These are phyloP conservation scores for Hippoglossus hippoglossus DNA, from an alignment of 2,797 vertebrate species.

Conservation along the genomic window DNA sequence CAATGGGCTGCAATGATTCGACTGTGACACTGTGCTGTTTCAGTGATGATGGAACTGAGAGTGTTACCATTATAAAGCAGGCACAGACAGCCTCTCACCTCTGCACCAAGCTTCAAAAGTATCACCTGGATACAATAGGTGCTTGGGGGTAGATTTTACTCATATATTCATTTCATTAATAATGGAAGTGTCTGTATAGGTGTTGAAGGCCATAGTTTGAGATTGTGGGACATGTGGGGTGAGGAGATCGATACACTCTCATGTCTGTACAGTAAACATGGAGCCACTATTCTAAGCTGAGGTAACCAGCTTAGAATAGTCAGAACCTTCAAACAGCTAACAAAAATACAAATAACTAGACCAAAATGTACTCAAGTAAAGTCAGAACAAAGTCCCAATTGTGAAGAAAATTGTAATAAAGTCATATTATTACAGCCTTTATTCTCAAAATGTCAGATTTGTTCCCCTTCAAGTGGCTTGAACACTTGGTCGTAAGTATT, in stretches of 20 bases:
- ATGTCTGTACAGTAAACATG: neutral
- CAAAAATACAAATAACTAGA: too few species aligned
- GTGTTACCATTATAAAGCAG: slow-evolving; percentile 3
- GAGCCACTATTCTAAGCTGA: neutral
- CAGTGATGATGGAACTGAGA: neutral
- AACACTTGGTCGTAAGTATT: too few species aligned
- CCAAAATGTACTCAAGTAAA: too few species aligned
- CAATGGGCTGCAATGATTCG: slow-evolving; percentile 3
- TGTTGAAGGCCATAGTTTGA: neutral
- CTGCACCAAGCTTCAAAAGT: slow-evolving; percentile 1
- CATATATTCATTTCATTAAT: neutral
- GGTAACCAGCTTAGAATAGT: neutral
- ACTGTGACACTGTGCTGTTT: neutral
- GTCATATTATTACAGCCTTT: too few species aligned
- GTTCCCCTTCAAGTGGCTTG: too few species aligned
- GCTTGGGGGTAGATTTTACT: neutral
- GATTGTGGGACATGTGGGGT: neutral
- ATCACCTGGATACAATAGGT: neutral
- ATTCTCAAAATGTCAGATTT: too few species aligned
- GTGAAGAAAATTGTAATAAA: too few species aligned
- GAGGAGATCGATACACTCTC: neutral
- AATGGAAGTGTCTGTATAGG: neutral
- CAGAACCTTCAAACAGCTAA: too few species aligned
- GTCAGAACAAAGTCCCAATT: too few species aligned
- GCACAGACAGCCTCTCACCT: slow-evolving; percentile 3